A percentile compares a stretch with the other conserved stretches of the same genome.
These are phyloP conservation scores for Callyntrura guangdongensis DNA, from an alignment of 2,888 invertebrate genomes.

Conservation along the genomic window DNA sequence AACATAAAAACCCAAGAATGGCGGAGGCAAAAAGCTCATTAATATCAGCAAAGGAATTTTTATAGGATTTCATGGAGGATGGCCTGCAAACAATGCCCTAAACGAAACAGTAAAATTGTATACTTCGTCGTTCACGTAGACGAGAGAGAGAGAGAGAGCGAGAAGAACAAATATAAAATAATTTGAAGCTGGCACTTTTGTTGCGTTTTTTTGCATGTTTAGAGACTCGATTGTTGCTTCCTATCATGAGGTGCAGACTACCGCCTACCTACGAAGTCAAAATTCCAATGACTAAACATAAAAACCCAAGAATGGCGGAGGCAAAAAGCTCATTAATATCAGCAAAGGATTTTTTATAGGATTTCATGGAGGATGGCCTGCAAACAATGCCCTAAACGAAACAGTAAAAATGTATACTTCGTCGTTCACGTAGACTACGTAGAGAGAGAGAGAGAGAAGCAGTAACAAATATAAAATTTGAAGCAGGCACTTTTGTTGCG, in stretches of 20 bases:
- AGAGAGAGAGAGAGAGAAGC: neutral
- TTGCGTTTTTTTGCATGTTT: neutral
- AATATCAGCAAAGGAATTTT: conserved; percentile 1
- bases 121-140: neutral
- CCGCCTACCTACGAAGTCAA: neutral
- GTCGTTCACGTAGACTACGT: neutral
- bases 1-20: conserved; percentile 27
- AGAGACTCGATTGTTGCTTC: no score
- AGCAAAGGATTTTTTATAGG: neutral
- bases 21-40: neutral
- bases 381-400: conserved; percentile 2
- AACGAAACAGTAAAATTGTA: neutral
- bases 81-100: conserved; percentile 6
- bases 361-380: conserved; percentile 27
- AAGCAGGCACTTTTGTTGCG: neutral
- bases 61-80: conserved; percentile 19
- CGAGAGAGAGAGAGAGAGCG: conserved; percentile 9
- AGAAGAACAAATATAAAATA: neutral
- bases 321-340: conserved; percentile 1
- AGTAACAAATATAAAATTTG: neutral
- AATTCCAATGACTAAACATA: conserved; percentile 50
- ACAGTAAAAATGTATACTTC: conserved; percentile 3
- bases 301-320: neutral
- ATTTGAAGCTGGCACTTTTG: conserved; percentile 4
- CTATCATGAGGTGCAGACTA: no score